Conservation (phyloP, 2,888 invertebrate species). For the Agrilus biguttatus region DNA sequence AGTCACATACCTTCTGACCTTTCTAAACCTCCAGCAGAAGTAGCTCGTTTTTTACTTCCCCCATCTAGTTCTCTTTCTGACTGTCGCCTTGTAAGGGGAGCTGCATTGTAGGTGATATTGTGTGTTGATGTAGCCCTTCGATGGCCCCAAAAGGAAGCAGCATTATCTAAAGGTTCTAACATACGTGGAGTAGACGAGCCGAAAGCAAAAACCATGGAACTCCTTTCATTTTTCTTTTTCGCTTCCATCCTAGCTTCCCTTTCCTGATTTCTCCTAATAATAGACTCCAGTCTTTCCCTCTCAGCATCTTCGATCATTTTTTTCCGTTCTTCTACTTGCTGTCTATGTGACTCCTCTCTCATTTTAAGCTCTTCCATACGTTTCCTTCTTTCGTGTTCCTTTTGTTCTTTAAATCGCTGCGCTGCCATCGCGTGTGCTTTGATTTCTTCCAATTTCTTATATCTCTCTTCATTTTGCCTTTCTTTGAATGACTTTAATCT, state of each 20-base stretch:
- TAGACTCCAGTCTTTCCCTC: constrained; percentile 70
- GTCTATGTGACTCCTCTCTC: constrained; percentile 57
- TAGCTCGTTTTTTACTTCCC: constrained; percentile 60
- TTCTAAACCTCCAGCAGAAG: constrained; percentile 57
- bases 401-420: constrained; percentile 78
- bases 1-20: constrained; percentile 42
- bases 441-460: constrained; percentile 77
- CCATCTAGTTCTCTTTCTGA: constrained; percentile 69
- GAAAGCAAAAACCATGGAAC: constrained; percentile 70
- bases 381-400: constrained; percentile 69
- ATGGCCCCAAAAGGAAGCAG: constrained; percentile 72
- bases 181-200: constrained; percentile 83
- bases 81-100: constrained; percentile 64
- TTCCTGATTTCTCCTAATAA: constrained; percentile 73
- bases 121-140: constrained; percentile 81
- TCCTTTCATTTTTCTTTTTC: constrained; percentile 62
- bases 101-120: constrained; percentile 66
- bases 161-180: constrained; percentile 68
- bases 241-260: constrained; percentile 61
- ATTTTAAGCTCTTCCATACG: constrained; percentile 71
- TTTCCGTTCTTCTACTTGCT: constrained; percentile 75
- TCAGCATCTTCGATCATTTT: constrained; percentile 81
- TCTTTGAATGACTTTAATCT: constrained; percentile 65
- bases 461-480: constrained; percentile 78
- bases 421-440: constrained; percentile 79